A percentile compares a stretch with the other conserved stretches of the same genome.
phyloP scores from a whole-genome alignment of 2,113 vertebrate genomes.

The Carassius gibelio region DNA sequence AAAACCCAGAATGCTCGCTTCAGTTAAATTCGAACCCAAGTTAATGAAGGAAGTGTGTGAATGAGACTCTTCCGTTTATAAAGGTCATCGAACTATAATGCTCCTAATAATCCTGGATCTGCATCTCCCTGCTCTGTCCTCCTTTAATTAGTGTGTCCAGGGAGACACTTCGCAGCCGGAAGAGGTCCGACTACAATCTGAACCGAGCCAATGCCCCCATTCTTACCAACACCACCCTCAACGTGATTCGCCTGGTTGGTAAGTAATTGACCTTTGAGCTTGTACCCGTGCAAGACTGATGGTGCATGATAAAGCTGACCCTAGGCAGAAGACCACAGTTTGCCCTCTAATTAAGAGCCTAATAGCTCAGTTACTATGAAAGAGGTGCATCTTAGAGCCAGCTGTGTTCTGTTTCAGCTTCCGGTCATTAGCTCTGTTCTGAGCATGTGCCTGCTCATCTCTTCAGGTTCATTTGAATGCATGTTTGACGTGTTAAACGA shows the following conservation, averaged over 20 bases:
- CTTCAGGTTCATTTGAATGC: conserved; percentile 44
- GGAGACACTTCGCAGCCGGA: conserved; percentile 90
- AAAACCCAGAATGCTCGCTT: background rate
- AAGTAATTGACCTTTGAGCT: conserved; percentile 69
- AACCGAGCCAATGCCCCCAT: conserved; percentile 93
- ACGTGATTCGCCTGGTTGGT: conserved; percentile 97
- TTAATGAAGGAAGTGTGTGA: background rate
- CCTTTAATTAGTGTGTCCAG: conserved; percentile 80
- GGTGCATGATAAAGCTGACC: conserved; percentile 40
- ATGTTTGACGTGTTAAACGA: conserved; percentile 41
- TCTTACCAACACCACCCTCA: conserved; percentile 96
- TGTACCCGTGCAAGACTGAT: conserved; percentile 27
- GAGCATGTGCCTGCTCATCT: conserved; percentile 48
- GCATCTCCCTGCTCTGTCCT: conserved; percentile 44
- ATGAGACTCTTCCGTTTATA: conserved; percentile 1
- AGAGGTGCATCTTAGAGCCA: conserved; percentile 7
- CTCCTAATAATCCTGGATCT: conserved; percentile 7
- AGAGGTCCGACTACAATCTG: conserved; percentile 93
- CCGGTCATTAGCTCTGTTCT: conserved; percentile 61
- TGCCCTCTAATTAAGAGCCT: conserved; percentile 60
- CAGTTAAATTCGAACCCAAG: background rate
- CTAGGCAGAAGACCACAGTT: conserved; percentile 46
- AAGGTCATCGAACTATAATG: conserved; percentile 9
- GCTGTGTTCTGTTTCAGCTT: conserved; percentile 56
- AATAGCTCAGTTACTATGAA: conserved; percentile 44